Percentiles rank a stretch among this genome's conserved stretches.
These are phyloP conservation scores for Sapayoa aenigma DNA, from an alignment of 2,113 vertebrate genomes.

Conservation along the genomic window DNA sequence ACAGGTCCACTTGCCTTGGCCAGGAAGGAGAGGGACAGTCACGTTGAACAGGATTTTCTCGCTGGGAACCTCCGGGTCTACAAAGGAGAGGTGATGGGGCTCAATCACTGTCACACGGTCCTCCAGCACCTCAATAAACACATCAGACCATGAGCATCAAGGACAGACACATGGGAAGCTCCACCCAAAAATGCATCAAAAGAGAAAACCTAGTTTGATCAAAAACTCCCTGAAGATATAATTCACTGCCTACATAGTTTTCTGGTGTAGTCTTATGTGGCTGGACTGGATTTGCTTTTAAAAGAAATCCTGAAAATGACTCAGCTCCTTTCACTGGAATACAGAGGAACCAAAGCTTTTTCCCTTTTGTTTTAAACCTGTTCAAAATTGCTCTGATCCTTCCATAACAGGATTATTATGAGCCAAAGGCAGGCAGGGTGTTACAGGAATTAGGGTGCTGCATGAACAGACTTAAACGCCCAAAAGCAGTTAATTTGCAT, in stretches of 20 bases:
- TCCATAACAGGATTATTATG: neutral
- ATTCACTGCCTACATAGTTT: neutral
- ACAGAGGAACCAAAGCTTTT: neutral
- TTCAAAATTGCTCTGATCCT: neutral
- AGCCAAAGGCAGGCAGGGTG: neutral
- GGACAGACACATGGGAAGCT: neutral
- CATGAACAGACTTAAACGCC: neutral
- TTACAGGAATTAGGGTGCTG: neutral
- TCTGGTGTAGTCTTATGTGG: neutral
- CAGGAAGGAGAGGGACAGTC: constrained; percentile 83
- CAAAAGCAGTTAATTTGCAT: neutral
- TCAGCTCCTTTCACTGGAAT: neutral
- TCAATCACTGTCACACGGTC: constrained; percentile 87
- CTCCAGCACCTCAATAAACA: constrained; percentile 84
- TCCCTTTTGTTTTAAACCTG: neutral
- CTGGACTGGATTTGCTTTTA: neutral
- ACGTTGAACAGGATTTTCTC: constrained; percentile 89
- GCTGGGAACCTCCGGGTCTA: constrained; percentile 81
- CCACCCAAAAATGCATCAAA: neutral
- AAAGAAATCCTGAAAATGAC: neutral
- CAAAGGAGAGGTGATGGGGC: constrained; percentile 86
- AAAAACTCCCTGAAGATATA: neutral
- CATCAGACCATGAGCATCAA: constrained; percentile 17
- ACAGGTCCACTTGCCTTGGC: constrained; percentile 79
- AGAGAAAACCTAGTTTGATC: neutral